A percentile compares a stretch with the other conserved stretches of the same genome.
Evolutionary conservation across 2,113 vertebrate species (phyloP).

Genomic region (Rhipidura dahli): DNA sequence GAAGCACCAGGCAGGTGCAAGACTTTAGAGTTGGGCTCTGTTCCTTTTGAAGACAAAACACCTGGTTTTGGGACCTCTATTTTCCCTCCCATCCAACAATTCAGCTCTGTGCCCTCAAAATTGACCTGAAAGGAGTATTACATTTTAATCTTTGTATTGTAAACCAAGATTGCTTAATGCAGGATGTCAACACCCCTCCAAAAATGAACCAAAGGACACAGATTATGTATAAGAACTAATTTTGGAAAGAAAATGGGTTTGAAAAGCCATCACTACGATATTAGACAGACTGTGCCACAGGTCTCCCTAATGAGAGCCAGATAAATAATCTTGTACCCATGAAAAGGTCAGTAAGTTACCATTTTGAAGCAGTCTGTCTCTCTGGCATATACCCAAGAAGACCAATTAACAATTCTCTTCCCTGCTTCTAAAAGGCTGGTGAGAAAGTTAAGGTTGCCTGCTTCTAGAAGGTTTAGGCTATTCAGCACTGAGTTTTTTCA

Average conservation of each 20-base stretch:
- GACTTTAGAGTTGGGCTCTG: background rate
- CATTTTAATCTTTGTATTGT: background rate
- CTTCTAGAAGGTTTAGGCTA: background rate
- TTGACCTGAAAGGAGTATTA: background rate
- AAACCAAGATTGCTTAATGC: background rate
- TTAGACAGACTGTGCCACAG: conserved; percentile 3
- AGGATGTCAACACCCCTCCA: background rate
- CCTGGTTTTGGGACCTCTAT: accelerated
- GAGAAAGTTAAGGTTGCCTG: background rate
- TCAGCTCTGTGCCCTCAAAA: background rate
- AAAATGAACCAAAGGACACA: background rate
- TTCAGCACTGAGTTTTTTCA: background rate
- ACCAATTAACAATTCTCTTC: conserved; percentile 45
- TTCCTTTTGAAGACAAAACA: background rate
- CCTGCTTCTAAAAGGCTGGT: background rate
- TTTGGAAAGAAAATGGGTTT: conserved; percentile 35
- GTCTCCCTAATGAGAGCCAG: conserved; percentile 34
- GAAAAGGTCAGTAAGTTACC: conserved; percentile 61
- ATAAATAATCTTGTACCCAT: conserved; percentile 48
- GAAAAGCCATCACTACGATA: conserved; percentile 33
- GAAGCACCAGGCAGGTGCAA: background rate
- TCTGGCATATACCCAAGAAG: background rate
- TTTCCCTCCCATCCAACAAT: background rate
- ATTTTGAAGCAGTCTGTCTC: conserved; percentile 15
- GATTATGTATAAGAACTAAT: background rate